Evolutionary conservation across 2,888 invertebrate species (phyloP).

Genomic region (Pterobdella sp.): DNA sequence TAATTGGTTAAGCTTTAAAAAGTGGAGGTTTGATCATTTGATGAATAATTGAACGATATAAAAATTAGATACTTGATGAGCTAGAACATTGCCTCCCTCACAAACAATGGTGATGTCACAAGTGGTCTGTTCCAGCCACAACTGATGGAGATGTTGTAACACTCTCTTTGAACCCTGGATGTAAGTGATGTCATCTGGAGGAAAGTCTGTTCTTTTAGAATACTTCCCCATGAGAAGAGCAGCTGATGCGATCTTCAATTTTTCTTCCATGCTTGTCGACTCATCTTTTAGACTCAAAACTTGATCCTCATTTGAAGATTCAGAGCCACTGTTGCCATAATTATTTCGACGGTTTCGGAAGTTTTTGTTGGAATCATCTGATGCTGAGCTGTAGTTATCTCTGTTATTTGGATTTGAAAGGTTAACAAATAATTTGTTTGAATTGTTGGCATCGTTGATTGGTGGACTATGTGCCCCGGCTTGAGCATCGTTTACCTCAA

Average conservation of each 20-base stretch:
- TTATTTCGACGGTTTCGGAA: no score
- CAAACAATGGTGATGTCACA: slow-evolving; percentile 29
- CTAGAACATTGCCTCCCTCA: slow-evolving; percentile 29
- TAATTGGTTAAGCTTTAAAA: not conserved
- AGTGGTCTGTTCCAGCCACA: slow-evolving; percentile 30
- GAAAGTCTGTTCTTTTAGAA: slow-evolving; percentile 8
- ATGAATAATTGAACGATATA: no score
- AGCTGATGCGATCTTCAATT: slow-evolving; percentile 7
- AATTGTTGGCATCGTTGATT: no score
- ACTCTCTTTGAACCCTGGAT: slow-evolving; percentile 28
- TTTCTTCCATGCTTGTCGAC: not conserved
- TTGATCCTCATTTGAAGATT: no score
- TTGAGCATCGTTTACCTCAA: no score
- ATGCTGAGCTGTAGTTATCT: no score
- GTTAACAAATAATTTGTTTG: no score
- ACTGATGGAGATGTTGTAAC: slow-evolving; percentile 26
- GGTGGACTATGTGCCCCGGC: no score
- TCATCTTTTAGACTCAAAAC: no score
- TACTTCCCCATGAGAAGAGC: slow-evolving; percentile 27
- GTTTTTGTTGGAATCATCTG: no score
- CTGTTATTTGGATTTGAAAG: no score
- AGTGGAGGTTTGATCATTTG: not conserved
- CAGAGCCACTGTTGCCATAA: no score
- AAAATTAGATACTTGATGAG: slow-evolving; percentile 24
- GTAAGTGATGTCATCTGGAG: slow-evolving; percentile 29